These are phyloP conservation scores for Eudasyphora cyanicolor DNA, from an alignment of 2,888 invertebrate species.

Conservation along the genomic window DNA sequence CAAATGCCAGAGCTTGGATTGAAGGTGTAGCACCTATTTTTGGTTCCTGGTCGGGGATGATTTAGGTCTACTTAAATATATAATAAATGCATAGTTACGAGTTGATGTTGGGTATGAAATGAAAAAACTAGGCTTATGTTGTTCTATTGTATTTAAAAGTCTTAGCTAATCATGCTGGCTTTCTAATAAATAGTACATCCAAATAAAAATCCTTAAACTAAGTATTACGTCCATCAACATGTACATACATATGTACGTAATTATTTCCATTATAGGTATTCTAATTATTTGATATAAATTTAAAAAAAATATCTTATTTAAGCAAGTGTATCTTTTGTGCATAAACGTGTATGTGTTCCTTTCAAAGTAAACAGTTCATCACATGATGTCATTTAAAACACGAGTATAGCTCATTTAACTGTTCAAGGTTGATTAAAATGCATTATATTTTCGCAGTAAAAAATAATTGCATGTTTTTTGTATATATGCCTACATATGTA, in stretches of 20 bases:
- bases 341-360: not conserved
- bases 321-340: not conserved
- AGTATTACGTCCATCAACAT: no score
- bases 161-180: no score
- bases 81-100: no score
- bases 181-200: no score
- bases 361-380: not conserved
- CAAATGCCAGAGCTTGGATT: not conserved
- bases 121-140: no score
- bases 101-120: no score
- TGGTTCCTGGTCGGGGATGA: conserved; percentile 8
- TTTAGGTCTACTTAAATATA: not conserved
- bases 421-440: not conserved
- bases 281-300: not conserved
- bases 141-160: no score
- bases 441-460: no score
- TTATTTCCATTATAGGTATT: not conserved
- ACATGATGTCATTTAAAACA: conserved; percentile 19
- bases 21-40: not conserved
- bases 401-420: not conserved
- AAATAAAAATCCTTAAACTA: no score
- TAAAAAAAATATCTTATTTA: not conserved
- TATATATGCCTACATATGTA: not conserved
- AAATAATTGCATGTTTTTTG: not conserved
- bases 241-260: no score